These are phyloP conservation scores for Aegithalos caudatus DNA, from an alignment of 2,113 vertebrate species.

Conservation along the genomic window DNA sequence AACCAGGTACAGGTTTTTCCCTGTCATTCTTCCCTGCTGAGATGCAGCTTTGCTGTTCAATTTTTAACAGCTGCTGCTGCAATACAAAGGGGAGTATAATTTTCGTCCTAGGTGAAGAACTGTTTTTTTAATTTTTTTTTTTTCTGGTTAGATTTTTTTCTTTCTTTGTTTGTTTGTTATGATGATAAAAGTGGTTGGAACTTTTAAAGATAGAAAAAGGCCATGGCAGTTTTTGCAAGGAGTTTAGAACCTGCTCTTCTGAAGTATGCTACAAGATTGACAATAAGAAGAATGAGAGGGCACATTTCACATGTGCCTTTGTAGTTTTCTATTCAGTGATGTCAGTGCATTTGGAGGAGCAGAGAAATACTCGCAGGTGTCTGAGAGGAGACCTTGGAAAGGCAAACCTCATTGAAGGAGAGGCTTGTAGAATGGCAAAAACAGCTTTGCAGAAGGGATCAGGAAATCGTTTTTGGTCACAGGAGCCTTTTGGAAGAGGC, in stretches of 20 bases:
- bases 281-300: not conserved
- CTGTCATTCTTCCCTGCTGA: not conserved
- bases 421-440: not conserved
- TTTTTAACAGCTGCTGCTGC: conserved; percentile 11
- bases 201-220: not conserved
- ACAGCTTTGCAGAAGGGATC: not conserved
- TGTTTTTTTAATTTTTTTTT: not conserved
- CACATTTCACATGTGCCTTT: not conserved
- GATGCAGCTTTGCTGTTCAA: not conserved
- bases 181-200: not conserved
- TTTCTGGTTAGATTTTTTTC: not conserved
- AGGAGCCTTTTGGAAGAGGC: not conserved
- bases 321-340: not conserved
- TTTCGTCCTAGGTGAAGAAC: not conserved
- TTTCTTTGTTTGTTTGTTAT: not conserved
- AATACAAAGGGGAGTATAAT: not conserved
- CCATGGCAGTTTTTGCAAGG: not conserved
- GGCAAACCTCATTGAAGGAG: not conserved
- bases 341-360: not conserved
- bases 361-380: not conserved
- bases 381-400: not conserved
- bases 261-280: not conserved
- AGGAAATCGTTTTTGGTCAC: not conserved
- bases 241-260: not conserved
- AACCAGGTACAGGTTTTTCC: not conserved